A percentile compares a stretch with the other conserved stretches of the same genome.
phyloP scores from a whole-genome alignment of 2,888 invertebrate species.

The Catocala nupta region DNA sequence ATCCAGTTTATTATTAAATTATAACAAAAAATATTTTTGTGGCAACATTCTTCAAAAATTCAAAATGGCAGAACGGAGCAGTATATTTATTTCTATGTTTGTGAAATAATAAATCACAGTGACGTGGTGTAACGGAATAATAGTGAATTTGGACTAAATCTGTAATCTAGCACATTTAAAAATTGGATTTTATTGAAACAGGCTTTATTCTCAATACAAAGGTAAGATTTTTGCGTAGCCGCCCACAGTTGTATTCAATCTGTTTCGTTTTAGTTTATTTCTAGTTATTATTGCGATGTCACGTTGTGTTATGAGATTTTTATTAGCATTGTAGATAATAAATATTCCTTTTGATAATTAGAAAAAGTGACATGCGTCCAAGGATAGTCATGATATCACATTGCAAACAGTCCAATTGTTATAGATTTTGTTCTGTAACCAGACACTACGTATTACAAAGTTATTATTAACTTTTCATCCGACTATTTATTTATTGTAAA shows the following conservation, averaged over 20 bases:
- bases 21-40: constrained; percentile 11
- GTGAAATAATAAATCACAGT: constrained; percentile 69
- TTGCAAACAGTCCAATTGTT: constrained; percentile 57
- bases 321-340: constrained; percentile 28
- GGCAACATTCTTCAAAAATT: constrained; percentile 63
- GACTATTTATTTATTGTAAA: constrained; percentile 45
- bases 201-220: constrained; percentile 50
- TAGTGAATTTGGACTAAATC: constrained; percentile 58
- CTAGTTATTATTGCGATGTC: constrained; percentile 49
- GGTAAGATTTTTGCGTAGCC: constrained; percentile 76
- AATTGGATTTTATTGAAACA: constrained; percentile 42
- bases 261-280: constrained; percentile 72
- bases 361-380: constrained; percentile 36
- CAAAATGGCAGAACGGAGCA: constrained; percentile 78
- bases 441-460: constrained; percentile 79
- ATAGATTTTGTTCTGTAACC: constrained; percentile 68
- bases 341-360: constrained; percentile 34
- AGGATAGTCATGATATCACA: constrained; percentile 53
- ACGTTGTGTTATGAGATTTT: constrained; percentile 33
- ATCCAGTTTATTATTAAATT: background rate
- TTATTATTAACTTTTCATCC: constrained; percentile 75
- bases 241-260: constrained; percentile 74
- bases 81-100: constrained; percentile 66
- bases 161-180: constrained; percentile 18
- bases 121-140: constrained; percentile 79